Evolutionary conservation across 2,113 vertebrate genomes (phyloP).

Genomic region (Genyomyrus donnyi): DNA sequence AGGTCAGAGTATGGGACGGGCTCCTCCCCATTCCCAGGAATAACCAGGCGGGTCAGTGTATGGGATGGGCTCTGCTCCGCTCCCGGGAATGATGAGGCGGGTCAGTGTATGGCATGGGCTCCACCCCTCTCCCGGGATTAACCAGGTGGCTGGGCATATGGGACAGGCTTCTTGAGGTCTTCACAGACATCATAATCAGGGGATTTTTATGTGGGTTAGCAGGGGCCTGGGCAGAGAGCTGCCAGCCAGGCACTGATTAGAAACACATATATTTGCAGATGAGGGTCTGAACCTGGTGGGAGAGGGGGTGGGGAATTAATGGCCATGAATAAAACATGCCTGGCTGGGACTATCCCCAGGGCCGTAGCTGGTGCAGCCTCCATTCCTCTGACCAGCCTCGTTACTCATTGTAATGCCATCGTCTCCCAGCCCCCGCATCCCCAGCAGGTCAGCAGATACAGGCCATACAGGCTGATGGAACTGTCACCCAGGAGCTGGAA

Average conservation of each 20-base stretch:
- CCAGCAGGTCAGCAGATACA: background rate
- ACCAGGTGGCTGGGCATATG: background rate
- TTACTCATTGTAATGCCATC: background rate
- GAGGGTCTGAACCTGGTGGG: background rate
- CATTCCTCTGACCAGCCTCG: background rate
- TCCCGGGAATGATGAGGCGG: too few species aligned
- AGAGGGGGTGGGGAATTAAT: background rate
- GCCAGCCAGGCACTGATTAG: background rate
- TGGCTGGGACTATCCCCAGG: background rate
- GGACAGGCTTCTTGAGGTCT: background rate
- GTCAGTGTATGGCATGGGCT: too few species aligned
- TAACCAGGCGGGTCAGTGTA: too few species aligned
- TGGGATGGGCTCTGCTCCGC: too few species aligned
- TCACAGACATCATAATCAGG: background rate
- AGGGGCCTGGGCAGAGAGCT: background rate
- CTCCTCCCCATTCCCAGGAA: too few species aligned
- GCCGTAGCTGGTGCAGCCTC: background rate
- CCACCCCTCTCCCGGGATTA: background rate
- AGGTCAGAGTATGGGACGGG: background rate
- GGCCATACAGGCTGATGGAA: background rate
- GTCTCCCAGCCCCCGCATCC: background rate
- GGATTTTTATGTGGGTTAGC: background rate
- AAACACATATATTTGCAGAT: constrained; percentile 3
- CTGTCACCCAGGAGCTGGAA: background rate
- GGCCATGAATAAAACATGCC: background rate